Percentiles rank a stretch among this genome's conserved stretches.
Conservation (phyloP, 1,140 invertebrate genomes). For the Neuroterus valhalla region DNA sequence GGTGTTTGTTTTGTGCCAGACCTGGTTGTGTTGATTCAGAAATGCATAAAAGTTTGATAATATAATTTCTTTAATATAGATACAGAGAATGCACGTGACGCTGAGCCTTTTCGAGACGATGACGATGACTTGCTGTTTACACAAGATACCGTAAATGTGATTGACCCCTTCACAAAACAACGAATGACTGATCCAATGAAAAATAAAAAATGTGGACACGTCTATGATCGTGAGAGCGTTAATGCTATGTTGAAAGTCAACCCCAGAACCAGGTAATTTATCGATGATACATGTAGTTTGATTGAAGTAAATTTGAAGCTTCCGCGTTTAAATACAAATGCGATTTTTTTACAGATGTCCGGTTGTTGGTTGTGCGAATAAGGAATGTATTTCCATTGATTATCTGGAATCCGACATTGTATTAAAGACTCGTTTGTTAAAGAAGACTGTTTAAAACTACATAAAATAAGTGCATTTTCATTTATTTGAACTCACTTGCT, state of each 20-base stretch:
- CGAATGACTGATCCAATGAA: constrained; percentile 75
- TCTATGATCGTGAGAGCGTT: constrained; percentile 75
- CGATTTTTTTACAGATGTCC: constrained; percentile 63
- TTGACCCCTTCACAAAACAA: constrained; percentile 77
- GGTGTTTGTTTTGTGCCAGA: too few relatives aligned
- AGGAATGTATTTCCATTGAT: constrained; percentile 50
- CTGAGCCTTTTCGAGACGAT: background rate
- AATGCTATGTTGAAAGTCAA: constrained; percentile 67
- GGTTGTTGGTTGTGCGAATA: constrained; percentile 64
- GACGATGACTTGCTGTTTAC: constrained; percentile 61
- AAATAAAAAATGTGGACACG: constrained; percentile 76
- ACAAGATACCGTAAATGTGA: constrained; percentile 57
- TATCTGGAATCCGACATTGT: constrained; percentile 57
- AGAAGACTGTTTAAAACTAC: background rate
- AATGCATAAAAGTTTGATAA: background rate
- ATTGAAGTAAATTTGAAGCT: constrained; percentile 11
- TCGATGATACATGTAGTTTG: background rate
- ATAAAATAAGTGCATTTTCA: too few relatives aligned
- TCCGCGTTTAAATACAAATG: constrained; percentile 3
- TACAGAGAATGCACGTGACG: background rate
- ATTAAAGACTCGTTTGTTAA: constrained; percentile 52
- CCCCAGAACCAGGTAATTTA: constrained; percentile 65
- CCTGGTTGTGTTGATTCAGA: too few relatives aligned
- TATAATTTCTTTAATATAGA: constrained; percentile 14
- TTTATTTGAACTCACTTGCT: too few relatives aligned